phyloP scores from a whole-genome alignment of 2,888 invertebrate species.

The Timema podura region DNA sequence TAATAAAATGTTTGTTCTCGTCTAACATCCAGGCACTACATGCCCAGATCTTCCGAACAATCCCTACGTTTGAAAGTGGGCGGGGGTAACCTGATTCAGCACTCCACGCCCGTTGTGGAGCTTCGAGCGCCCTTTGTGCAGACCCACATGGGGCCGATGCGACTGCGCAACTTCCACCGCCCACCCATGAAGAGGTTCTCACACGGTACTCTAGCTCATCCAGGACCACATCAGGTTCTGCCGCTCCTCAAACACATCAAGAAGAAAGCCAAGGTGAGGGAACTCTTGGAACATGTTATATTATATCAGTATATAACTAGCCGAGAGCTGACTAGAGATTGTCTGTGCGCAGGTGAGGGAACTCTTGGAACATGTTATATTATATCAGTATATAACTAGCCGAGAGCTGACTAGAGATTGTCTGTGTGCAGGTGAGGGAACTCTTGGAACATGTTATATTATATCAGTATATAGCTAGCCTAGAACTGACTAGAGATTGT shows the following conservation, averaged over 20 bases:
- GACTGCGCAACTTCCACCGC: constrained; percentile 89
- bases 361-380: no score
- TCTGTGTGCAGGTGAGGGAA: no score
- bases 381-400: no score
- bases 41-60: constrained; percentile 80
- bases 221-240: constrained; percentile 74
- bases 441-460: no score
- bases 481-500: no score
- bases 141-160: constrained; percentile 79
- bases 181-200: constrained; percentile 84
- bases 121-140: constrained; percentile 92
- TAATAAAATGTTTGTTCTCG: constrained; percentile 23
- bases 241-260: constrained; percentile 87
- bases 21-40: constrained; percentile 69
- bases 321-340: no score
- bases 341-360: no score
- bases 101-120: constrained; percentile 97
- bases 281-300: no score
- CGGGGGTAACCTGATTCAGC: constrained; percentile 89
- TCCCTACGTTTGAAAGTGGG: constrained; percentile 79
- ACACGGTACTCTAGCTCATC: constrained; percentile 69
- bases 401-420: no score
- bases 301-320: no score
- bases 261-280: constrained; percentile 75
- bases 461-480: no score